phyloP scores from a whole-genome alignment of 2,113 vertebrate genomes.

The Girardinichthys multiradiatus region DNA sequence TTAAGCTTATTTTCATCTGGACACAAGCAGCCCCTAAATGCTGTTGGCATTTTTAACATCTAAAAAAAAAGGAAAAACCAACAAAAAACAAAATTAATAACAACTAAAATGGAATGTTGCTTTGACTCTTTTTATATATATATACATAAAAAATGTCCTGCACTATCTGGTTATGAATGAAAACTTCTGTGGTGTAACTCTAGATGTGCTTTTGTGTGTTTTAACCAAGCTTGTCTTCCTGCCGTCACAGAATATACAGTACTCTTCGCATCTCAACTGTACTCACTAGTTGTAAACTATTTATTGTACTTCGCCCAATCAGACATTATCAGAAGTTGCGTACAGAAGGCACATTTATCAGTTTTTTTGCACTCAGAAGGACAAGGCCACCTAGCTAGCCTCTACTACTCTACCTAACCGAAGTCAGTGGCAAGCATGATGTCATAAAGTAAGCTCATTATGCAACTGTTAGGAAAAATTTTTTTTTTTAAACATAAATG shows the following conservation, averaged over 20 bases:
- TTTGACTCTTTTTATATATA: conserved; percentile 83
- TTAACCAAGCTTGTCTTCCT: conserved; percentile 94
- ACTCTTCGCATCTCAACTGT: conserved; percentile 86
- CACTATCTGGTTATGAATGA: conserved; percentile 91
- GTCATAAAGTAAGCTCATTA: conserved; percentile 73
- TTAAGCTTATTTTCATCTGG: conserved; percentile 61
- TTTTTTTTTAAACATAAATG: conserved; percentile 66
- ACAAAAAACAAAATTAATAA: conserved; percentile 60
- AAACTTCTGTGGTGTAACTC: conserved; percentile 88
- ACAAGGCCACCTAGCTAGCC: conserved; percentile 76
- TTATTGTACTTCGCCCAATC: conserved; percentile 85
- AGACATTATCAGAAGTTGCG: conserved; percentile 81
- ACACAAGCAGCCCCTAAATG: conserved; percentile 71
- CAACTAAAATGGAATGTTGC: conserved; percentile 85
- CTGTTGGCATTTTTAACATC: conserved; percentile 86
- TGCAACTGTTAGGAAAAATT: conserved; percentile 77
- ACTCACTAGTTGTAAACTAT: conserved; percentile 82
- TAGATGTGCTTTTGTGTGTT: conserved; percentile 92
- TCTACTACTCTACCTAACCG: conserved; percentile 73
- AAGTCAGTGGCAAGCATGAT: conserved; percentile 76
- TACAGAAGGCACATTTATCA: conserved; percentile 68
- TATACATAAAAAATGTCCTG: conserved; percentile 81
- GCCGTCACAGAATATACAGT: conserved; percentile 86
- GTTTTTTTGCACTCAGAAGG: conserved; percentile 80
- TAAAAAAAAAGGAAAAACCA: conserved; percentile 53